Percentiles rank a stretch among this genome's conserved stretches.
These are phyloP conservation scores for Caenorhabditis doughertyi DNA, from an alignment of 2,888 invertebrate species.

Conservation along the genomic window DNA sequence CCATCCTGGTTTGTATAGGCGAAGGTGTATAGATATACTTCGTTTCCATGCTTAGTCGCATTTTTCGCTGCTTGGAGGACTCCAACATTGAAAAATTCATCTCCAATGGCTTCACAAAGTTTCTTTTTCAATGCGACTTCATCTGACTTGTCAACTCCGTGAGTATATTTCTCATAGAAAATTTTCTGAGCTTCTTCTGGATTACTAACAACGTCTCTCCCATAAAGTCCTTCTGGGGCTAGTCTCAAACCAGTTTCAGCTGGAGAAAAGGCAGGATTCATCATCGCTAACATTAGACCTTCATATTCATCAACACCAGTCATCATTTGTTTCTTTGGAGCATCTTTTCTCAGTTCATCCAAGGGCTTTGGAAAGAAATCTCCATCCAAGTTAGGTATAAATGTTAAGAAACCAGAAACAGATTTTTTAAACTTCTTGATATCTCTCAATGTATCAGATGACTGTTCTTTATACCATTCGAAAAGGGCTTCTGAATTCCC, in stretches of 20 bases:
- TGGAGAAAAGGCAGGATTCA: slow-evolving; percentile 35
- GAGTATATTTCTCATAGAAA: slow-evolving; percentile 31
- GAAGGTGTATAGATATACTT: slow-evolving; percentile 68
- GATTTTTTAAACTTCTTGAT: slow-evolving; percentile 42
- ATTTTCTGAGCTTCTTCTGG: slow-evolving; percentile 32
- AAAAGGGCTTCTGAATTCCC: slow-evolving; percentile 28
- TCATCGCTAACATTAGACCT: slow-evolving; percentile 68
- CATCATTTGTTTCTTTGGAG: slow-evolving; percentile 66
- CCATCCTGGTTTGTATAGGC: slow-evolving; percentile 66
- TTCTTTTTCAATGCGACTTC: slow-evolving; percentile 37
- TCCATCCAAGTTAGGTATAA: slow-evolving; percentile 72
- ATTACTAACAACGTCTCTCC: slow-evolving; percentile 28
- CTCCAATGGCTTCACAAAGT: slow-evolving; percentile 53
- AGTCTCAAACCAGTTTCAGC: slow-evolving; percentile 18
- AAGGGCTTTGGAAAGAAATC: slow-evolving; percentile 74
- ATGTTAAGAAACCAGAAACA: slow-evolving; percentile 54
- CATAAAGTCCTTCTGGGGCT: slow-evolving; percentile 4
- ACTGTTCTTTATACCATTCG: slow-evolving; percentile 26
- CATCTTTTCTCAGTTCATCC: slow-evolving; percentile 66
- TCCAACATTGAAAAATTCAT: slow-evolving; percentile 61
- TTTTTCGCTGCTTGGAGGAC: slow-evolving; percentile 53
- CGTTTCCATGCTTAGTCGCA: slow-evolving; percentile 62
- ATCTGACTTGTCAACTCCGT: slow-evolving; percentile 30
- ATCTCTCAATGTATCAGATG: slow-evolving; percentile 5
- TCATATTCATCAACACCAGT: slow-evolving; percentile 70